These are phyloP conservation scores for Boloria selene DNA, from an alignment of 2,888 invertebrate species.

Conservation along the genomic window DNA sequence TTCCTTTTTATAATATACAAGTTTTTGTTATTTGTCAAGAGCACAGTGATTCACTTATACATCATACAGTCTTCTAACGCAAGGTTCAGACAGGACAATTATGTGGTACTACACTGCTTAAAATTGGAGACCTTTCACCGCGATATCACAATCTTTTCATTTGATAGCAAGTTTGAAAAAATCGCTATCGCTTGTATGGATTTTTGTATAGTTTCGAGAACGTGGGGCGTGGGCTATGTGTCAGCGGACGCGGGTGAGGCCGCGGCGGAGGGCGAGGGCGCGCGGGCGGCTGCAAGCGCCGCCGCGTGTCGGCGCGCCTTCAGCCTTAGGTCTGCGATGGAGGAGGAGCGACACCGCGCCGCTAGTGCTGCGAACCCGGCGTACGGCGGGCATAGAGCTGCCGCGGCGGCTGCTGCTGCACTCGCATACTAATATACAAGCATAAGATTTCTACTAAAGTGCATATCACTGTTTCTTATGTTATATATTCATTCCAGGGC, in stretches of 20 bases:
- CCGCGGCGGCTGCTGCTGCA: constrained; percentile 80
- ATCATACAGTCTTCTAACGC: no score
- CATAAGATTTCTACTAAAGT: no score
- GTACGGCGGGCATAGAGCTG: constrained; percentile 85
- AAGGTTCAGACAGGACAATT: no score
- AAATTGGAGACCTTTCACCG: no score
- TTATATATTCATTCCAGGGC: no score
- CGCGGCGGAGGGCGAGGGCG: constrained; percentile 52
- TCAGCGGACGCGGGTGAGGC: constrained; percentile 55
- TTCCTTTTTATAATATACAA: no score
- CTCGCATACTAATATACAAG: constrained; percentile 64
- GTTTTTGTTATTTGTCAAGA: no score
- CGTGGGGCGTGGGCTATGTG: constrained; percentile 55
- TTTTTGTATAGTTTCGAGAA: background rate
- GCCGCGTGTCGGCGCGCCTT: constrained; percentile 97
- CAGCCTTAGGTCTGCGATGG: constrained; percentile 95
- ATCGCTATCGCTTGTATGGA: background rate
- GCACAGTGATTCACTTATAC: no score
- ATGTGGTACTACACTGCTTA: no score
- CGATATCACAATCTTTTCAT: background rate
- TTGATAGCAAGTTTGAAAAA: background rate
- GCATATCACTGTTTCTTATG: no score
- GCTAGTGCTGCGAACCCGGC: constrained; percentile 91
- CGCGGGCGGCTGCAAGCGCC: constrained; percentile 86
- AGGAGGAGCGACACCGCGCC: constrained; percentile 92